Conservation (phyloP, 2,113 vertebrate genomes). For the Carlito syrichta region DNA sequence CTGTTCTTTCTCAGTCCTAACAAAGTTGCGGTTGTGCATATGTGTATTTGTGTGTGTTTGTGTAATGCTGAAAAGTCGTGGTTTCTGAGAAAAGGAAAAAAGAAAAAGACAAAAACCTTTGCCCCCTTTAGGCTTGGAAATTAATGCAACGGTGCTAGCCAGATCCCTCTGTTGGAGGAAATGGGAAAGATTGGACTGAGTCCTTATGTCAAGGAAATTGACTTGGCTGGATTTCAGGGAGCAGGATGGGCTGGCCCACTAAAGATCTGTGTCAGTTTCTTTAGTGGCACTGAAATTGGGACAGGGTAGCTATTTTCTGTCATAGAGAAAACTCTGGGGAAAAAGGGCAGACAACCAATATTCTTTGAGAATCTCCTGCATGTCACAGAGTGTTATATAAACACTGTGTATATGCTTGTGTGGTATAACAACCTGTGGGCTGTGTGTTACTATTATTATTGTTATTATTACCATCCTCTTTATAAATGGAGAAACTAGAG, state of each 20-base stretch:
- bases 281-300: not conserved
- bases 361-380: not conserved
- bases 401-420: too few relatives aligned
- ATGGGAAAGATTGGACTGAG: not conserved
- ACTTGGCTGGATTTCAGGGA: conserved; percentile 35
- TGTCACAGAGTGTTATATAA: not conserved
- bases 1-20: not conserved
- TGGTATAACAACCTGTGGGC: not conserved
- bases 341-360: not conserved
- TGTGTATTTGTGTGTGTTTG: not conserved
- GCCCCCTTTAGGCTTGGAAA: not conserved
- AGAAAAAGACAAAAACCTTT: not conserved
- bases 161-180: not conserved
- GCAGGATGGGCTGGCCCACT: not conserved
- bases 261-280: conserved; percentile 17
- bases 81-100: not conserved
- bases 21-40: not conserved
- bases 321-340: not conserved
- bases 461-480: not conserved
- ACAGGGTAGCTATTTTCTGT: not conserved
- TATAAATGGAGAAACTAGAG: not conserved
- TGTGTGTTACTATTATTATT: not conserved
- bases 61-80: not conserved
- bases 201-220: conserved; percentile 46
- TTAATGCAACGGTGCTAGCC: not conserved